Base-by-base conservation (phyloP, 2,797 vertebrate species). In the Myotis daubentonii region DNA sequence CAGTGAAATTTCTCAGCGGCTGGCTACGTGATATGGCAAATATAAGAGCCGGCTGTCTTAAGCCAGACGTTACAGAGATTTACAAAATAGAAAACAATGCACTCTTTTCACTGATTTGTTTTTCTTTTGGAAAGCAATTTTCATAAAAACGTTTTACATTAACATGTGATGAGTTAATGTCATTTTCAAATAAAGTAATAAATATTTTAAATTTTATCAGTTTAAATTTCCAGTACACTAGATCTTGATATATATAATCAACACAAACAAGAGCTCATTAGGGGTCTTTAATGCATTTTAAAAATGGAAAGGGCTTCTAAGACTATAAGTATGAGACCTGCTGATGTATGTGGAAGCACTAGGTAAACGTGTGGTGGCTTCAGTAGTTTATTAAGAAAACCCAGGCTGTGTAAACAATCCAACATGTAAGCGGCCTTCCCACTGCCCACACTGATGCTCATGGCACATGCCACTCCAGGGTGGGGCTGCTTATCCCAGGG, bases 61-160 rank as follows among this genome's bases (percentile, higher is more conserved):
- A 91, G 55, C 19, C 53, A 89, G 22, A 49, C 49, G 3, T 65
- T 66, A 51, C 16, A 86, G 57, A 94, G 65, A 25, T 38, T 93
- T 82, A 70, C 16, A 65, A n/a, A 96, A 90, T 55, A n/a, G 60
- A 79, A 86, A 95, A 28, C 38, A 76, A 0, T 68, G 20, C 20
- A 30, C 9, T 60, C 12, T 87, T 68, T 74, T 51, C 16, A 44
- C 20, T 36, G 30, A 87, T 47, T 82, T 49, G 36, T 79, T 93
- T 94, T 87, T 82, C 49, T 93, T 88, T 85, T 44, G 12, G 30
- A 82, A 79, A 65, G 12, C 28, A 91, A 55, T 85, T 74, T 78
- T 78, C 28, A 25, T 72, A 44, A 70, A 79, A 93, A 74, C 20
- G 20, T 66, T 86, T 74, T 81, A 49, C 1, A 22, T 66, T 62